phyloP scores from a whole-genome alignment of 2,113 vertebrate genomes.

The Ornithorhynchus anatinus region DNA sequence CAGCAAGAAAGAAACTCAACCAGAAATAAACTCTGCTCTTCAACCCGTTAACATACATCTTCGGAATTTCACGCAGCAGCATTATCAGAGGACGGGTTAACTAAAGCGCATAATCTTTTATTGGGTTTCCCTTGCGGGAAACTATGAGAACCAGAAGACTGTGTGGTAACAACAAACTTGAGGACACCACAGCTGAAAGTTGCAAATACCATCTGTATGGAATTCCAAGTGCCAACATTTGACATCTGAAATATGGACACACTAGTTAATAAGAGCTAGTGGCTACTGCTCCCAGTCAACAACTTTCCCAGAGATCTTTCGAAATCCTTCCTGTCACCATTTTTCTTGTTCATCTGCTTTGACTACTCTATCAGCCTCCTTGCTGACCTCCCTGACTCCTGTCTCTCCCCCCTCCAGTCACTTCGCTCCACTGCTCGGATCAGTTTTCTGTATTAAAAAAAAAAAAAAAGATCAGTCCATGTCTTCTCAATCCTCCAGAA shows the following conservation, averaged over 20 bases:
- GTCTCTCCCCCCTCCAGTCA: no score
- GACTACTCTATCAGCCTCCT: no score
- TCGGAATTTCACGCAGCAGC: neutral
- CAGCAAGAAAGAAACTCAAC: neutral
- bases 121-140: neutral
- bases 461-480: no score
- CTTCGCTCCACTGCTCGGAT: no score
- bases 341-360: neutral
- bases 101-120: neutral
- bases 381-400: neutral
- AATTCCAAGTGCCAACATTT: neutral
- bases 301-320: neutral
- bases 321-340: neutral
- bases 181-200: neutral
- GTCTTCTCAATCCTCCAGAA: no score
- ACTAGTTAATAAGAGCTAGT: neutral
- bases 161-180: neutral
- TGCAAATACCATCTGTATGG: neutral
- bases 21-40: neutral
- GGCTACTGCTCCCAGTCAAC: neutral
- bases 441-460: no score
- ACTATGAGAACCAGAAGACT: neutral
- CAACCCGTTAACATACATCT: neutral
- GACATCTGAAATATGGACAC: neutral
- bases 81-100: neutral